These are phyloP conservation scores for Cardiocondyla obscurior DNA, from an alignment of 1,140 invertebrate species.

Conservation along the genomic window DNA sequence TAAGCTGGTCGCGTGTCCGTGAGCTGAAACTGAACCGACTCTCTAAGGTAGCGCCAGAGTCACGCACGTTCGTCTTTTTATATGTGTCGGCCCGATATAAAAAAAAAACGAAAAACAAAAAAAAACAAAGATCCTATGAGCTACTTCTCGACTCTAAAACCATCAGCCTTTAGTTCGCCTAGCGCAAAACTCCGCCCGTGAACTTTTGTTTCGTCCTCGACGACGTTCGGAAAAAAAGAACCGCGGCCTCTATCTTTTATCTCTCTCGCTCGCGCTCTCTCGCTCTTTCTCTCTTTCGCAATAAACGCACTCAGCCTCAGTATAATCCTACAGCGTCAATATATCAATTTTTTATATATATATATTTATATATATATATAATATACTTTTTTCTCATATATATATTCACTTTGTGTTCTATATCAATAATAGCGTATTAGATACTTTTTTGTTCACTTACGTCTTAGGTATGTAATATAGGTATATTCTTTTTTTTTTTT, in stretches of 20 bases:
- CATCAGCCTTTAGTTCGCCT: constrained; percentile 57
- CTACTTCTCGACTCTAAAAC: constrained; percentile 68
- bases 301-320: constrained; percentile 77
- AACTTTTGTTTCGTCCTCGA: constrained; percentile 68
- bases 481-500: constrained; percentile 68
- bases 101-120: no score
- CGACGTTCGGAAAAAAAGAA: constrained; percentile 65
- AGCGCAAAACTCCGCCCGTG: constrained; percentile 63
- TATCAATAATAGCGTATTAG: constrained; percentile 83
- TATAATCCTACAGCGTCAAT: constrained; percentile 76
- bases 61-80: constrained; percentile 64
- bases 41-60: constrained; percentile 54
- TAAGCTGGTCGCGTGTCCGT: constrained; percentile 18
- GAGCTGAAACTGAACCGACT: constrained; percentile 32
- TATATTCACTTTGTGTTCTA: constrained; percentile 82
- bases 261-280: background rate
- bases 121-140: constrained; percentile 67
- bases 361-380: constrained; percentile 77
- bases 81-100: constrained; percentile 60
- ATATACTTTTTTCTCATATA: constrained; percentile 78
- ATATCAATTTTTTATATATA: constrained; percentile 78
- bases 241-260: constrained; percentile 39
- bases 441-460: constrained; percentile 83
- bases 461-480: constrained; percentile 83
- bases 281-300: constrained; percentile 27